These are phyloP conservation scores for Tachysurus fulvidraco DNA, from an alignment of 2,113 vertebrate genomes.

Conservation along the genomic window DNA sequence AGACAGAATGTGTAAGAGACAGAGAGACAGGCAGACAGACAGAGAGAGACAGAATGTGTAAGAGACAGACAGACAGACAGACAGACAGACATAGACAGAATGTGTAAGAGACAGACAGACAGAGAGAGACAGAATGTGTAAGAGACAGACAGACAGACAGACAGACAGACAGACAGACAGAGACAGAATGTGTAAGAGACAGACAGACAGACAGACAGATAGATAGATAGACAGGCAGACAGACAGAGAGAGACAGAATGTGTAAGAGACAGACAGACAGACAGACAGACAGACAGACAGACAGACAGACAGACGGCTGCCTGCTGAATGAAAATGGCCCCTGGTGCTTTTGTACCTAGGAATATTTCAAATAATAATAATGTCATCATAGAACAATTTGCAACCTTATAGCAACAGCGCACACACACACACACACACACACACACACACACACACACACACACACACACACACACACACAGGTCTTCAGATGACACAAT, in stretches of 20 bases:
- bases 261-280: slow-evolving; percentile 57
- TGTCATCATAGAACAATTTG: slow-evolving; percentile 67
- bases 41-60: too few species aligned
- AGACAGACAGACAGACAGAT: too few species aligned
- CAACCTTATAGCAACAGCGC: slow-evolving; percentile 60
- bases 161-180: too few species aligned
- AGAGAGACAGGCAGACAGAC: too few species aligned
- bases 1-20: too few species aligned
- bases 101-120: too few species aligned
- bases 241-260: too few species aligned
- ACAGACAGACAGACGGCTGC: slow-evolving; percentile 60
- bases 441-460: slow-evolving; percentile 36
- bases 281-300: slow-evolving; percentile 61
- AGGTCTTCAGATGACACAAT: slow-evolving; percentile 64
- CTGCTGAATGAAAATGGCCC: slow-evolving; percentile 60
- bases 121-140: too few species aligned
- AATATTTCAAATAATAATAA: slow-evolving; percentile 68
- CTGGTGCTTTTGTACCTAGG: slow-evolving; percentile 52
- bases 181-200: too few species aligned
- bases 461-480: slow-evolving; percentile 34
- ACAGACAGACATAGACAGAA: too few species aligned
- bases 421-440: slow-evolving; percentile 43
- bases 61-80: too few species aligned
- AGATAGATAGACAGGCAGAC: too few species aligned
- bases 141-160: slow-evolving; percentile 41